Evolutionary conservation across 2,888 invertebrate genomes (phyloP).

Genomic region (Troides aeacus): DNA sequence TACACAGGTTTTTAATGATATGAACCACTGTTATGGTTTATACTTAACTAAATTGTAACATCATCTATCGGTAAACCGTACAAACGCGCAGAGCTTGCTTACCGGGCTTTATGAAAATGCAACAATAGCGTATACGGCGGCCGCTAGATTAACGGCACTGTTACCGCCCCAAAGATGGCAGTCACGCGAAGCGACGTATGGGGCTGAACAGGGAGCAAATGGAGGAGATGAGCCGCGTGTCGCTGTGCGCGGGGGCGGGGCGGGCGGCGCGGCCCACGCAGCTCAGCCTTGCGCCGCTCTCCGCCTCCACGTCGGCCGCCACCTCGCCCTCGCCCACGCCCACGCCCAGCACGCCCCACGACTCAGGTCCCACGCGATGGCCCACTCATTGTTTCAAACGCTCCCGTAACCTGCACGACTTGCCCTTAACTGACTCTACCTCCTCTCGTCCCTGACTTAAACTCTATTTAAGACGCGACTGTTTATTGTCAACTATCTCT

Average conservation of each 20-base stretch:
- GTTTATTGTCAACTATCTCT: not conserved
- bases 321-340: conserved; percentile 79
- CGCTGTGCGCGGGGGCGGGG: conserved; percentile 59
- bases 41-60: conserved; percentile 19
- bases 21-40: not conserved
- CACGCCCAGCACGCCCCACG: conserved; percentile 78
- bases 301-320: conserved; percentile 75
- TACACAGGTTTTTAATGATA: not conserved
- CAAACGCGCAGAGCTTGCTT: conserved; percentile 32
- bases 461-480: not conserved
- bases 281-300: conserved; percentile 65
- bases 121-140: conserved; percentile 45
- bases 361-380: conserved; percentile 72
- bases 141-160: conserved; percentile 68
- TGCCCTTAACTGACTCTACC: not conserved
- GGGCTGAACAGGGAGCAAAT: conserved; percentile 80
- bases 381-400: conserved; percentile 34
- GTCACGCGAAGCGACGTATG: conserved; percentile 80
- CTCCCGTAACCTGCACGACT: conserved; percentile 31
- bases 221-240: conserved; percentile 77
- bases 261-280: conserved; percentile 59
- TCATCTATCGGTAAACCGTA: conserved; percentile 34
- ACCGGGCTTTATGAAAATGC: conserved; percentile 26
- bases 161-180: conserved; percentile 77
- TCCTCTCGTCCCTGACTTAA: not conserved